phyloP scores from a whole-genome alignment of 30 jellyfish, hydroid and myxozoan genomes.

The Calvadosia cruxmelitensis region DNA sequence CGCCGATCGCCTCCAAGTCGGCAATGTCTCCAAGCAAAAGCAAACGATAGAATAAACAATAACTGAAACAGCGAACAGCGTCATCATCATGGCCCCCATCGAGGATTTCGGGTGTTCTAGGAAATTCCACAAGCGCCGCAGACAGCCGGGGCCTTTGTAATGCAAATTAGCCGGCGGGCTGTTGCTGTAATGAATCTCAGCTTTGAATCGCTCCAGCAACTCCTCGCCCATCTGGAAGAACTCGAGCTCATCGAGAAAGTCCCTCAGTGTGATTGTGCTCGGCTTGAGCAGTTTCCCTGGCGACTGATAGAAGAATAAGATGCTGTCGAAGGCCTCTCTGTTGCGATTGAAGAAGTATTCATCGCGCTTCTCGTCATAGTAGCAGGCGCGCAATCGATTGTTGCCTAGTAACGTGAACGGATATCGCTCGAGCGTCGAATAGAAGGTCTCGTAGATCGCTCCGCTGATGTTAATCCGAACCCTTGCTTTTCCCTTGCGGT shows the following conservation, averaged over 20 bases:
- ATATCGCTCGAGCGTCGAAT: conserved; percentile 40
- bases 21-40: conserved; percentile 60
- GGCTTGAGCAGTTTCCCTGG: conserved; percentile 48
- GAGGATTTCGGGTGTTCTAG: conserved; percentile 45
- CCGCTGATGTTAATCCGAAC: conserved; percentile 61
- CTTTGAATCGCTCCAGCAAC: conserved; percentile 33
- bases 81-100: conserved; percentile 22
- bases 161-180: not conserved
- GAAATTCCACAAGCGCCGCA: conserved; percentile 32
- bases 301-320: conserved; percentile 51
- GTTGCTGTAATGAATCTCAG: conserved; percentile 16
- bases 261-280: conserved; percentile 21
- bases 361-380: conserved; percentile 21
- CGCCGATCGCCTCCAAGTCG: conserved; percentile 1
- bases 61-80: conserved; percentile 42
- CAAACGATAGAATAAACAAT: conserved; percentile 21
- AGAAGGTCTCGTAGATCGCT: conserved; percentile 38
- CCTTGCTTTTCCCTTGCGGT: too few species aligned
- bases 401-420: conserved; percentile 52
- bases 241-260: conserved; percentile 42
- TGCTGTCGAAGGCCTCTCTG: conserved; percentile 63
- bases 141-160: not conserved
- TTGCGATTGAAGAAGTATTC: conserved; percentile 50
- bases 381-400: conserved; percentile 6
- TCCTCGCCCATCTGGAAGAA: conserved; percentile 72